Evolutionary conservation across 2,113 vertebrate genomes (phyloP).

Genomic region (Neogobius melanostomus): DNA sequence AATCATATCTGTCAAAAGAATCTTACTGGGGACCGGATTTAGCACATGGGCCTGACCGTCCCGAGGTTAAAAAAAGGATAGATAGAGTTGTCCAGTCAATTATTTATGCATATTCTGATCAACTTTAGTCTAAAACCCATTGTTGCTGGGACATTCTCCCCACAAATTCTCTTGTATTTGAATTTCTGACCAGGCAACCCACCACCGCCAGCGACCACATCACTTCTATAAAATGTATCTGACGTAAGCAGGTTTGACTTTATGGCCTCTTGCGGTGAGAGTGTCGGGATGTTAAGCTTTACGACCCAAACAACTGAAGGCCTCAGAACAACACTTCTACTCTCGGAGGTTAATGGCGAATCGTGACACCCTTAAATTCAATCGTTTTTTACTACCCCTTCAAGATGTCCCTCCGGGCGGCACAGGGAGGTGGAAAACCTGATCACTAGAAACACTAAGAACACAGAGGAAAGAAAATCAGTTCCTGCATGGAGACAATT

Average conservation of each 20-base stretch:
- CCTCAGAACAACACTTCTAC: conserved; percentile 25
- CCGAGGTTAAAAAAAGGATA: no score
- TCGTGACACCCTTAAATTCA: conserved; percentile 58
- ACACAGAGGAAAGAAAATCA: conserved; percentile 9
- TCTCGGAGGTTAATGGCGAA: conserved; percentile 55
- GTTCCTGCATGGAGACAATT: conserved; percentile 29
- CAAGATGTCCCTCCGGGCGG: conserved; percentile 52
- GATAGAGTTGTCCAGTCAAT: no score
- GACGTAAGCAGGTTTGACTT: conserved; percentile 15
- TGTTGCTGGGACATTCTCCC: no score
- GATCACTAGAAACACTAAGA: background rate
- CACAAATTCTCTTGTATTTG: background rate
- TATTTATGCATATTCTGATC: no score
- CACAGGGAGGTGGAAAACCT: conserved; percentile 19
- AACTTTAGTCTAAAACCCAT: no score
- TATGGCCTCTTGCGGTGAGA: conserved; percentile 29
- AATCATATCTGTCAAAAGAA: no score
- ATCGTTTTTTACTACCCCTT: conserved; percentile 57
- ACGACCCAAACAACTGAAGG: conserved; percentile 49
- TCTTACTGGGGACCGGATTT: no score
- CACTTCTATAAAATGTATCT: conserved; percentile 32
- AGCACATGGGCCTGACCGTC: no score
- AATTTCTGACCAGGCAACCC: background rate
- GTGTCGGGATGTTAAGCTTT: conserved; percentile 52
- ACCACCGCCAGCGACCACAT: no score